Base-by-base conservation (phyloP, 2,888 invertebrate genomes). In the Diarsia mendica region DNA sequence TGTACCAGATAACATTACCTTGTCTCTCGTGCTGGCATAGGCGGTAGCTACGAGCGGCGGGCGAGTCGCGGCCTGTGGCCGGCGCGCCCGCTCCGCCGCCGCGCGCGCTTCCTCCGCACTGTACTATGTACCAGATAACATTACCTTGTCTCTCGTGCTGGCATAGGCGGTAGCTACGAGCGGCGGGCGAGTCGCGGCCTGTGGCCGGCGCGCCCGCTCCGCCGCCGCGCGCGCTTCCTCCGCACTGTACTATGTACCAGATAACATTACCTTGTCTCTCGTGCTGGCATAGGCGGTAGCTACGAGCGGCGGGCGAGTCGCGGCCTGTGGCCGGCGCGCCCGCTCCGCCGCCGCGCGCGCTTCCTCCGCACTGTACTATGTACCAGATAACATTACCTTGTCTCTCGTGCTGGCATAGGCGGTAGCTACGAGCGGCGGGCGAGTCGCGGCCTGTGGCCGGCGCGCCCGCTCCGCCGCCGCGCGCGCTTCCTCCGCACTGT, bases 261-360 rank as follows among this genome's bases (percentile, higher is more conserved):
- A 13, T 23, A 23, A 1, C 1, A 28, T 58, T 63, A 96, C 96
- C 95, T 94, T 95, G 93, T 96, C 96, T 94, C 94, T 96, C 95
- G 95, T 96, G 95, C 87, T 92, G 92, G 89, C 95, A 95, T 93
- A 96, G 93, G 95, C 96, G 96, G 96, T 96, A 96, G 95, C 95
- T 95, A 92, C 92, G 91, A 93, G 94, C 93, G 93, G 92, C 90
- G 93, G 94, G 96, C 96, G 95, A 95, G 91, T 88, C 90, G 86
- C 91, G 91, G 79, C 90, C 91, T 87, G 87, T 86, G 84, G 87
- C 63, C 88, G 88, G 79, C 84, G 89, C 82, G 89, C 82, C 88
- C 94, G 93, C 85, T 87, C 90, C 90, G 95, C 95, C 89, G 93
- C 95, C 90, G 87, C 94, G 83, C 94, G 96, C 92, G 97, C 96